These are phyloP conservation scores for Corythornis madagascariensis DNA, from an alignment of 2,113 vertebrate genomes.

Conservation along the genomic window DNA sequence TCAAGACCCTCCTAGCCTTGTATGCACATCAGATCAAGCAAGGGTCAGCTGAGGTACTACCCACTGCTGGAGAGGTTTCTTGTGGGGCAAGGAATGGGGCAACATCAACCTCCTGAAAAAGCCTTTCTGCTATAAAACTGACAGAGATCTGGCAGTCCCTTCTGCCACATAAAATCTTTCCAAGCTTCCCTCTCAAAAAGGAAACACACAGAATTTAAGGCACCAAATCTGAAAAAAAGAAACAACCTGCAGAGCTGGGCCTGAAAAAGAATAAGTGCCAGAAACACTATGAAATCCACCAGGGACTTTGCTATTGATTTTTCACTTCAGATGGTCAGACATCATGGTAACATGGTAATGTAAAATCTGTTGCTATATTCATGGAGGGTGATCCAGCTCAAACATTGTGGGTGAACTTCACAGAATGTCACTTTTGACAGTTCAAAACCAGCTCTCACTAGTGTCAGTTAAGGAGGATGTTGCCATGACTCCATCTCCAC, in stretches of 20 bases:
- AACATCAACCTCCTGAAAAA: not conserved
- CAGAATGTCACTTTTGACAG: slow-evolving; percentile 17
- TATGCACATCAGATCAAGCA: not conserved
- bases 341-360: not conserved
- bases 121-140: not conserved
- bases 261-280: slow-evolving; percentile 10
- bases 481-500: not conserved
- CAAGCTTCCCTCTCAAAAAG: not conserved
- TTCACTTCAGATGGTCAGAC: slow-evolving; percentile 26
- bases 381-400: not conserved
- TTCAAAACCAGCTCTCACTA: not conserved
- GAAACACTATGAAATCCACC: not conserved
- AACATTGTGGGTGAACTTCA: not conserved
- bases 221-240: not conserved
- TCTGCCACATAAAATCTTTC: not conserved
- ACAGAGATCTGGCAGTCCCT: not conserved
- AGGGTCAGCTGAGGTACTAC: not conserved
- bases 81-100: not conserved
- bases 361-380: slow-evolving; percentile 50
- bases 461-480: not conserved
- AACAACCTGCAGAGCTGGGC: not conserved
- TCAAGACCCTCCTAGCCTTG: not conserved
- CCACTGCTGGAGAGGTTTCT: not conserved
- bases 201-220: not conserved
- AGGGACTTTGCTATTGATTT: slow-evolving; percentile 26